Evolutionary conservation across 2,888 invertebrate genomes (phyloP).

Genomic region (Eristalinus aeneus): DNA sequence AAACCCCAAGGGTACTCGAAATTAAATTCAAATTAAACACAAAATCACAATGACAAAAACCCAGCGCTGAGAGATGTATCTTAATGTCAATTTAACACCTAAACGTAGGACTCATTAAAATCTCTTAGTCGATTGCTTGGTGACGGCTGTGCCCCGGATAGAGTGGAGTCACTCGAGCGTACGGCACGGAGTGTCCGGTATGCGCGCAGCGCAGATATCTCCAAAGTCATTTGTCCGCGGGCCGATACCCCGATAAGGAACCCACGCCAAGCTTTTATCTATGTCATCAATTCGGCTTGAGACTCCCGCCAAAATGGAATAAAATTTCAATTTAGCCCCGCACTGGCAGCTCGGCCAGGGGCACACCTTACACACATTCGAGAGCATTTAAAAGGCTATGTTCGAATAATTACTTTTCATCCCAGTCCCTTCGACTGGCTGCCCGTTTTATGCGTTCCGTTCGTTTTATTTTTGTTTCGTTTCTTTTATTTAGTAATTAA

Average conservation of each 20-base stretch:
- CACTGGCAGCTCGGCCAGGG: neutral
- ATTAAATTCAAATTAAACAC: constrained; percentile 66
- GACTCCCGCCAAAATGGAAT: constrained; percentile 68
- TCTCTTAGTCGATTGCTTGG: constrained; percentile 22
- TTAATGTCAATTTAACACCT: constrained; percentile 68
- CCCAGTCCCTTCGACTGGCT: constrained; percentile 19
- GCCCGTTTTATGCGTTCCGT: constrained; percentile 42
- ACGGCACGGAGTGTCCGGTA: constrained; percentile 7
- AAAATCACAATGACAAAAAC: constrained; percentile 16
- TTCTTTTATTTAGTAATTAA: constrained; percentile 70
- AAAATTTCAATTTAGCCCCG: constrained; percentile 56
- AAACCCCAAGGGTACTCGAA: constrained; percentile 37
- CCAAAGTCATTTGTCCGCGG: constrained; percentile 49
- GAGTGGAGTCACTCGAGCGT: constrained; percentile 58
- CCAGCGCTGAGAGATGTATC: constrained; percentile 37
- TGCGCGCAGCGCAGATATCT: constrained; percentile 7
- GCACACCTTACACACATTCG: constrained; percentile 50
- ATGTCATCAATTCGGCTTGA: constrained; percentile 69
- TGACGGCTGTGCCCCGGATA: neutral
- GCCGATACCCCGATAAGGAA: constrained; percentile 57
- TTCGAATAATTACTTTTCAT: constrained; percentile 65
- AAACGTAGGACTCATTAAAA: constrained; percentile 60
- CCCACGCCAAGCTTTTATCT: constrained; percentile 71
- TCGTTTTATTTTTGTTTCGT: constrained; percentile 29
- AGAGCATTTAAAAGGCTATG: constrained; percentile 68